Percentiles rank a stretch among this genome's conserved stretches.
phyloP scores from a whole-genome alignment of 1,140 invertebrate species.

The Atopsyche davidsoni region DNA sequence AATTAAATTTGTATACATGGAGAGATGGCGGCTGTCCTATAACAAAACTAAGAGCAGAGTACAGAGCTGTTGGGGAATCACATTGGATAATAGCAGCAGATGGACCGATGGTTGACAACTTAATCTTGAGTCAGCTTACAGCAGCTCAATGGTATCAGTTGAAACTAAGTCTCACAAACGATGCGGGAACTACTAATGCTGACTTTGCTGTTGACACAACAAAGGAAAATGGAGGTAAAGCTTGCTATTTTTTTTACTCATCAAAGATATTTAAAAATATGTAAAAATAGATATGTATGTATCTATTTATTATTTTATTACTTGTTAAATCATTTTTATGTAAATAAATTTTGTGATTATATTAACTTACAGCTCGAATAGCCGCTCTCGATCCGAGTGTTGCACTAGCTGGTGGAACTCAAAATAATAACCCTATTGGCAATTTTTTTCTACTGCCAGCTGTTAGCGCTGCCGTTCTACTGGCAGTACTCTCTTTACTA shows the following conservation, averaged over 20 bases:
- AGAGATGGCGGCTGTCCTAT: slow-evolving; percentile 76
- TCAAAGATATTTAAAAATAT: slow-evolving; percentile 3
- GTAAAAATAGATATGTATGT: not conserved
- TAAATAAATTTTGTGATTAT: too few relatives aligned
- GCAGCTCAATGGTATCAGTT: slow-evolving; percentile 70
- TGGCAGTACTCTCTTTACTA: slow-evolving; percentile 37
- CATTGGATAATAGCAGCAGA: slow-evolving; percentile 49
- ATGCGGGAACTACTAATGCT: slow-evolving; percentile 57
- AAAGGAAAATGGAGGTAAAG: slow-evolving; percentile 41
- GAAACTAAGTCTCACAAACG: slow-evolving; percentile 65
- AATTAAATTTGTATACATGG: slow-evolving; percentile 69
- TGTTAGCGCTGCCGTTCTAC: slow-evolving; percentile 37
- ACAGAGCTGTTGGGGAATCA: slow-evolving; percentile 50
- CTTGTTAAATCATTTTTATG: too few relatives aligned
- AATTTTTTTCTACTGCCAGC: slow-evolving; percentile 40
- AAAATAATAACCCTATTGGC: slow-evolving; percentile 31
- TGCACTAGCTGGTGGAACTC: slow-evolving; percentile 34
- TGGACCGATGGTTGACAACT: slow-evolving; percentile 50
- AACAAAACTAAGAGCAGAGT: slow-evolving; percentile 71
- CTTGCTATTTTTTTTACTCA: not conserved
- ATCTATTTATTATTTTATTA: too few relatives aligned
- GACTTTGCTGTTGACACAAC: slow-evolving; percentile 42
- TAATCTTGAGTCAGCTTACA: slow-evolving; percentile 61
- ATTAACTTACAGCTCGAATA: slow-evolving; percentile 38
- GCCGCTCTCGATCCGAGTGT: slow-evolving; percentile 37